Percentiles rank a stretch among this genome's conserved stretches.
Conservation (phyloP, 92 coral and sea anemone species). For the Galaxea fascicularis region DNA sequence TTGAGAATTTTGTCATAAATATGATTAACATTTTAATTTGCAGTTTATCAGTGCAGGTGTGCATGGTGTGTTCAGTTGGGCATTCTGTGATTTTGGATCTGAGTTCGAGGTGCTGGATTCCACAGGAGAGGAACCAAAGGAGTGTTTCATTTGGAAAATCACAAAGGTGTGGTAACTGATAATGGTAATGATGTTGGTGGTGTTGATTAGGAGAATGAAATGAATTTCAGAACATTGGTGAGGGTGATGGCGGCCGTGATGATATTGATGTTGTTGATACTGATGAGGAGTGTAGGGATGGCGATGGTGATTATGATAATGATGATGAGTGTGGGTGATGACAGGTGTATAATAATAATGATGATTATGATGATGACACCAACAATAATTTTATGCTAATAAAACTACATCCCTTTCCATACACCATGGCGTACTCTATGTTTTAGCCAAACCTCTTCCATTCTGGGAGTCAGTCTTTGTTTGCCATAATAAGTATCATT, state of each 20-base stretch:
- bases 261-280: not conserved
- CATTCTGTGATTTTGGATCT: conserved; percentile 96
- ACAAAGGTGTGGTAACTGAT: conserved; percentile 71
- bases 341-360: not conserved
- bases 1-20: too few relatives aligned
- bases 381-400: too few relatives aligned
- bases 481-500: too few relatives aligned
- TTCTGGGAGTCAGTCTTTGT: too few relatives aligned
- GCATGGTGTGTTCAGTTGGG: conserved; percentile 81
- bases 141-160: conserved; percentile 84
- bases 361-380: too few relatives aligned
- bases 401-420: too few relatives aligned
- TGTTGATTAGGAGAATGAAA: not conserved
- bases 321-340: too few relatives aligned
- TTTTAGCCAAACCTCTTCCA: too few relatives aligned
- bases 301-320: too few relatives aligned
- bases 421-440: too few relatives aligned
- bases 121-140: conserved; percentile 93
- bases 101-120: conserved; percentile 90
- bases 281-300: not conserved
- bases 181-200: not conserved
- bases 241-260: not conserved
- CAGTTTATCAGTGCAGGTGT: conserved; percentile 85
- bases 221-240: not conserved
- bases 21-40: too few relatives aligned